A percentile compares a stretch with the other conserved stretches of the same genome.
Evolutionary conservation across 2,888 invertebrate genomes (phyloP).

Genomic region (Drosophila quinaria): DNA sequence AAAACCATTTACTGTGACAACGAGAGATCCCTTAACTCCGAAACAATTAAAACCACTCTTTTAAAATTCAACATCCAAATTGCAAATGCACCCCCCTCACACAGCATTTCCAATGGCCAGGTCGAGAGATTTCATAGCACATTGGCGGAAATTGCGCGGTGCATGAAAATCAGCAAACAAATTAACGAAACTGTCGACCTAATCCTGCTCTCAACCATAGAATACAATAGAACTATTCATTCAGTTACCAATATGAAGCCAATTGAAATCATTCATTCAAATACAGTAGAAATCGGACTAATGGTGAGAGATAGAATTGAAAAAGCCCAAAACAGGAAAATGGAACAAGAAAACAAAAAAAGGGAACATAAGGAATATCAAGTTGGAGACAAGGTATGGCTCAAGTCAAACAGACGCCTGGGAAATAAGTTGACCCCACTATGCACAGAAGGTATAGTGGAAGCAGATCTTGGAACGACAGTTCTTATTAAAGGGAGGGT

Average conservation of each 20-base stretch:
- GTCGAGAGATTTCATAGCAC: constrained; percentile 16
- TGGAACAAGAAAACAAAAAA: not conserved
- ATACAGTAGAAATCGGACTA: not conserved
- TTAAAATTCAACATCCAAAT: too few relatives aligned
- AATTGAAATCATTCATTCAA: constrained; percentile 7
- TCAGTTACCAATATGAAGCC: constrained; percentile 1
- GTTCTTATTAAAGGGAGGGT: constrained; percentile 11
- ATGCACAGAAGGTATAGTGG: constrained; percentile 6
- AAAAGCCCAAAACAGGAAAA: not conserved
- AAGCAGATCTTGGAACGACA: constrained; percentile 14
- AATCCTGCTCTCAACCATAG: too few relatives aligned
- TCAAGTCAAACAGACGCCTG: not conserved
- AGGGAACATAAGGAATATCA: constrained; percentile 41
- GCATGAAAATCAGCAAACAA: too few relatives aligned
- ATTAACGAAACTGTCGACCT: too few relatives aligned
- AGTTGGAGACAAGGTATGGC: constrained; percentile 5
- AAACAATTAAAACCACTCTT: too few relatives aligned
- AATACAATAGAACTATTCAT: constrained; percentile 16
- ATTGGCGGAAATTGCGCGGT: not conserved
- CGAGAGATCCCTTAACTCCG: constrained; percentile 10
- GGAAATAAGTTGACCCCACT: constrained; percentile 14
- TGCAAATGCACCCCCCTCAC: too few relatives aligned
- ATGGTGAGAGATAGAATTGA: not conserved
- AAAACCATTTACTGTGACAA: constrained; percentile 17
- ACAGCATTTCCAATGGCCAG: constrained; percentile 10